Percentiles rank a stretch among this genome's conserved stretches.
phyloP scores from a whole-genome alignment of 2,888 invertebrate species.

The Pemphredon lugubris region DNA sequence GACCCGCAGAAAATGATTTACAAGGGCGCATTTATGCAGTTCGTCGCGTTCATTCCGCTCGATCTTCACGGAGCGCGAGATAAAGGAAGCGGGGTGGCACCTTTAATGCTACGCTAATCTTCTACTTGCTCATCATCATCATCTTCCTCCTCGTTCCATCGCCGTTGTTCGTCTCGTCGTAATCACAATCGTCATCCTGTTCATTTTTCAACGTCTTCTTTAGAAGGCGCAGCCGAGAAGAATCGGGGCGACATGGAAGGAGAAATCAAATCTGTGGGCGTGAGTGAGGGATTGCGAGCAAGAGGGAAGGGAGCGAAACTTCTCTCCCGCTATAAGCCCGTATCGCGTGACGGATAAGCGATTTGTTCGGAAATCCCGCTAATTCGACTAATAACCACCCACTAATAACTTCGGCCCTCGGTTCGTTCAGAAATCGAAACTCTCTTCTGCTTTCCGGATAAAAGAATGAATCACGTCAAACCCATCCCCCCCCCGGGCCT shows the following conservation, averaged over 20 bases:
- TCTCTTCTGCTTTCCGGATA: too few relatives aligned
- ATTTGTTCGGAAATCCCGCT: slow-evolving; percentile 1
- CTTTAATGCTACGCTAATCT: slow-evolving; percentile 68
- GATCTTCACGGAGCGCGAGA: slow-evolving; percentile 51
- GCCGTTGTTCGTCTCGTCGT: slow-evolving; percentile 36
- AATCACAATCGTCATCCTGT: slow-evolving; percentile 69
- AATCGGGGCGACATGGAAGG: slow-evolving; percentile 53
- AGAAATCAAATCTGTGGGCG: slow-evolving; percentile 60
- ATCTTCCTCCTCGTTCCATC: slow-evolving; percentile 39
- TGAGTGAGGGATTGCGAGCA: slow-evolving; percentile 45
- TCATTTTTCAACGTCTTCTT: slow-evolving; percentile 72
- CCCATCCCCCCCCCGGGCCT: background rate
- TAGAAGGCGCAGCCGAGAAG: slow-evolving; percentile 62
- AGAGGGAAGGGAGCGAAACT: slow-evolving; percentile 10
- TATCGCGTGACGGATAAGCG: slow-evolving; percentile 39
- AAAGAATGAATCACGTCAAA: background rate
- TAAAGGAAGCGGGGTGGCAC: slow-evolving; percentile 63
- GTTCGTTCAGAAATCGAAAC: too few relatives aligned
- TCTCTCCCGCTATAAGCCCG: slow-evolving; percentile 17
- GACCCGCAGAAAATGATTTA: slow-evolving; percentile 51
- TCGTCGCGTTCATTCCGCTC: slow-evolving; percentile 43
- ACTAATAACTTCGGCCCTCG: too few relatives aligned
- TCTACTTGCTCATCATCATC: slow-evolving; percentile 68
- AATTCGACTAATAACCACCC: background rate
- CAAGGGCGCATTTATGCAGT: slow-evolving; percentile 49